These are phyloP conservation scores for Sebastes fasciatus DNA, from an alignment of 2,113 vertebrate species.

Conservation along the genomic window DNA sequence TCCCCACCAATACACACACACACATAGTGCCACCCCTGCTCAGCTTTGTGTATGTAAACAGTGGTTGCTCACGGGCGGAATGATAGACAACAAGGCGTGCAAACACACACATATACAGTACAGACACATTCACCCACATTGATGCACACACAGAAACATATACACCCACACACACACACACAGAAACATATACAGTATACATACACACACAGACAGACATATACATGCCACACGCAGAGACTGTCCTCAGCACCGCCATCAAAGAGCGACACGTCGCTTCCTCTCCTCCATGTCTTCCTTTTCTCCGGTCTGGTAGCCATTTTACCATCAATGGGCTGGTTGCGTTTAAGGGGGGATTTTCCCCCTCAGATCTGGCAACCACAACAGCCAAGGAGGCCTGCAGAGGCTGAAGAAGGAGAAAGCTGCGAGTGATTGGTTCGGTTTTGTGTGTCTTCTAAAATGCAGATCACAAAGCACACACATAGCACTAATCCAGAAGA, in stretches of 20 bases:
- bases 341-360: conserved; percentile 67
- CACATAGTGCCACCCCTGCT: conserved; percentile 55
- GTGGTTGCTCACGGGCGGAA: conserved; percentile 71
- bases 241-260: conserved; percentile 46
- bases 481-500: neutral
- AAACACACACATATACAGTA: conserved; percentile 62
- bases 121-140: conserved; percentile 51
- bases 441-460: conserved; percentile 34
- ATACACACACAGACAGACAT: conserved; percentile 35
- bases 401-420: conserved; percentile 59
- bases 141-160: conserved; percentile 46
- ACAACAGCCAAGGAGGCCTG: conserved; percentile 40
- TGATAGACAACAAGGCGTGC: conserved; percentile 72
- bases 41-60: conserved; percentile 75
- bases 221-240: conserved; percentile 69
- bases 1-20: conserved; percentile 49
- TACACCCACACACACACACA: conserved; percentile 15
- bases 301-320: conserved; percentile 62
- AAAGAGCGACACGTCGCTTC: conserved; percentile 57
- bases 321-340: conserved; percentile 65
- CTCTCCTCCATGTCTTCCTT: conserved; percentile 47
- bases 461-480: conserved; percentile 49
- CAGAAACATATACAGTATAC: conserved; percentile 9
- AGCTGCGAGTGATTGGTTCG: conserved; percentile 64
- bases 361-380: conserved; percentile 69